Percentiles rank a stretch among this genome's conserved stretches.
Conservation (phyloP, 2,797 vertebrate genomes). For the Centroberyx gerrardi region DNA sequence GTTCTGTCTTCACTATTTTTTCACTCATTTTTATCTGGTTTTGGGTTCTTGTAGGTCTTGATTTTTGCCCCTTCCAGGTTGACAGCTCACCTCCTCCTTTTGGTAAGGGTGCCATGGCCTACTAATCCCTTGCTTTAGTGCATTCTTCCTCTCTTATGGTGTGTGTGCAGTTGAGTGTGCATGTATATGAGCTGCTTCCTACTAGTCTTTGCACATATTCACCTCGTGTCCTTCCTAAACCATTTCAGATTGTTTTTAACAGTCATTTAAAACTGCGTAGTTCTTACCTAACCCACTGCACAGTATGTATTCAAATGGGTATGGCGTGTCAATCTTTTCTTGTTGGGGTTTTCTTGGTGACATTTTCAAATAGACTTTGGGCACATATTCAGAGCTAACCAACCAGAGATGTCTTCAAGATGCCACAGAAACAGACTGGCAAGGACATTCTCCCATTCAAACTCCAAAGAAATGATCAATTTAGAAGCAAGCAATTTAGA, state of each 20-base stretch:
- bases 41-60: slow-evolving; percentile 99
- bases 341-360: slow-evolving; percentile 8
- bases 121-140: slow-evolving; percentile 87
- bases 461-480: slow-evolving; percentile 40
- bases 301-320: slow-evolving; percentile 47
- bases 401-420: slow-evolving; percentile 24
- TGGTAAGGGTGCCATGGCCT: slow-evolving; percentile 96
- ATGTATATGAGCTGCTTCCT: slow-evolving; percentile 66
- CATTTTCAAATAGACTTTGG: background rate
- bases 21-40: slow-evolving; percentile 97
- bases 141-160: slow-evolving; percentile 72
- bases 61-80: slow-evolving; percentile 99
- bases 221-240: slow-evolving; percentile 27
- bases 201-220: slow-evolving; percentile 42
- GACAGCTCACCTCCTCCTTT: slow-evolving; percentile 97
- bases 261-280: slow-evolving; percentile 53
- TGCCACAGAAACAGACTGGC: slow-evolving; percentile 35
- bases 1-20: slow-evolving; percentile 87
- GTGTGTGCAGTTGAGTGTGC: slow-evolving; percentile 68
- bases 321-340: slow-evolving; percentile 56
- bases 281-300: slow-evolving; percentile 69
- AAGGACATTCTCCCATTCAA: slow-evolving; percentile 53
- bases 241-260: slow-evolving; percentile 70
- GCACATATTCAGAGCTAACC: slow-evolving; percentile 25
- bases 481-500: slow-evolving; percentile 30